Evolutionary conservation across 2,113 vertebrate genomes (phyloP), one percentile per base, ranked within the genome.

Genomic region (Cyprinodon tularosa): DNA sequence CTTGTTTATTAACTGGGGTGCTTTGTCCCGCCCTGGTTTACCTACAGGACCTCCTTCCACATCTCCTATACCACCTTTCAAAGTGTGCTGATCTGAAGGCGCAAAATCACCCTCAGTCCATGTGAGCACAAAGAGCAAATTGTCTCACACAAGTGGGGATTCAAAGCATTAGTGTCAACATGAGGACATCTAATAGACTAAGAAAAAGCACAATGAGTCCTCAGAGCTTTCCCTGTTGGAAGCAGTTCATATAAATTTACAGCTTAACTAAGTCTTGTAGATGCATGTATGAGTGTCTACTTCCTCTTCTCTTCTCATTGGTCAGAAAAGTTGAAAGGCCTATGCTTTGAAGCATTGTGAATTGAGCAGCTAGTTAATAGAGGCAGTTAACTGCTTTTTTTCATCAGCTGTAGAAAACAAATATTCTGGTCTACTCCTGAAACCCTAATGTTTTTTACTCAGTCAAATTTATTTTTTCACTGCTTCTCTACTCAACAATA

Each of bases 121-220:
- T 1, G 29, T 5, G 4, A 64, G 66, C 45, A 88, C 87, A 88
- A 90, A 86, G 84, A 2, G 3, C 1, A 20, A 71, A 60, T 84
- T 89, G 89, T 91, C 62, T 53, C 70, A 50, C 84, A 86, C 79
- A 84, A 84, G 65, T 4, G 1, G 20, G 48, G 78, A 78, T 84
- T 89, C 66, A 88, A 11, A 12, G 12, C 70, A 3, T 66, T 9
- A 17, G 81, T 82, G 88, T 87, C 79, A 77, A 67, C 9, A 50
- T 40, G 80, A 83, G 82, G 89, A 12, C 78, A 86, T 50, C 74
- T 77, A 14, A 37, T 63, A 63, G 60, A n/a, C 65, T 13, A 71
- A 76, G 69, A 75, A 20, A 20, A 10, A n/a, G 50, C 60, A 77
- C 64, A 74, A 64, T 60, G 44, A 14, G 2, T 6, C 73, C 74